Base-by-base conservation (phyloP, 2,888 invertebrate genomes). In the Drosophila infuscata region DNA sequence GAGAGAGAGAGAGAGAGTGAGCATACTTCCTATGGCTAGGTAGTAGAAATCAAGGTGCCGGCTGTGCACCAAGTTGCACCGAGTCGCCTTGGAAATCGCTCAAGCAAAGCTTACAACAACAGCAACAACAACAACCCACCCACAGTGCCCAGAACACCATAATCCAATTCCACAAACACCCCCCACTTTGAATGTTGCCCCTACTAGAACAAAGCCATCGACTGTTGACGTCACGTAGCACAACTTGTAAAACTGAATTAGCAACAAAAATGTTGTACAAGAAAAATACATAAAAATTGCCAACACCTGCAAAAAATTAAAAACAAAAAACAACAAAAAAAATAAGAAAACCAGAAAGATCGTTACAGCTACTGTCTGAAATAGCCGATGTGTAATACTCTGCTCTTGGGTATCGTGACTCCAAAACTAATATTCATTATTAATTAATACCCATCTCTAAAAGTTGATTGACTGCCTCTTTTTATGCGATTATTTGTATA, bases 171-270 rank as follows among this genome's bases (percentile, higher is more conserved):
- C 51, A 52, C n/a, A 41, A 3, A 25, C 33, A 11, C n/a, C 15
- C 25, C 1, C 17, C 11, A 17, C 59, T 15, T 38, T 17, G 30
- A 17, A 17, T 17, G 25, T 17, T 15, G 41, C 30, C 48, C 20
- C 8, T 17, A 12, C 48, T 41, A 56, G 65, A 68, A 29, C 41
- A 35, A 66, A 68, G 66, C 41, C 49, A 41, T 57, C 54, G 51
- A 25, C 25, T 56, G 49, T 32, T 68, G 68, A 68, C 68, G 68
- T 68, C 68, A 68, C 68, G 56, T 66, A 49, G 49, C 36, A 3
- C 54, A 56, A 30, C 38, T 33, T 38, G 35, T 33, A 53, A 3
- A 15, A 58, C 25, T 15, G 48, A 56, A 66, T 57, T 30, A 30
- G 49, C 68, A 15, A 49, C 68, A 25, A 41, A 56, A 56, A 33